Evolutionary conservation across 1,140 invertebrate genomes (phyloP), one percentile per base, ranked within the genome.

Genomic region (Drosophila neocordata): DNA sequence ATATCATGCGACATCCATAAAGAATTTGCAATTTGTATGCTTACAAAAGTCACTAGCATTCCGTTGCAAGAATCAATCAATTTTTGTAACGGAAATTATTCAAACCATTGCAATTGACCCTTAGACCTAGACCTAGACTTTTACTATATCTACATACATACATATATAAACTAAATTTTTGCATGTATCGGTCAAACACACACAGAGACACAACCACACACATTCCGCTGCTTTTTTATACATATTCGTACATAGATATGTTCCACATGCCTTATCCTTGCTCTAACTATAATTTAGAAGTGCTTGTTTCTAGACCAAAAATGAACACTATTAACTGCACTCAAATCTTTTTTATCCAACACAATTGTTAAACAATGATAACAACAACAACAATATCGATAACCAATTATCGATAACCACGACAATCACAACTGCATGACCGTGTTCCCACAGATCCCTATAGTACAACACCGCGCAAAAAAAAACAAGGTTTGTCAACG

Each of bases 381-480:
- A 31, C 0, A 31, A 31, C 6, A 31, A 31, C 6, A 31, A 31
- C 6, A 73, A 77, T 62, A 65, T 48, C 63, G 53, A 63, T 64
- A 55, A 75, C 76, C 63, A 65, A 74, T 66, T 38, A 69, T 22
- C 70, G 75, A 64, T 66, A 85, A 85, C 64, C 55, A 77, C 71
- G 66, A 77, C 41, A 48, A 48, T 48, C 41, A 48, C 66, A 65
- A 75, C 71, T 75, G 63, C 59, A 67, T 74, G 66, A 59, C 52
- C 71, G 41, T 48, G 41, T 60, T 80, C 69, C 72, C 74, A 83
- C 88, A 90, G 88, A 90, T 88, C 89, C 89, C 73, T 90, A 90
- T 87, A 90, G 89, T 89, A 90, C 89, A 73, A 89, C 84, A 90
- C 89, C 89, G 57, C 78, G 89, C 73, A 90, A 90, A 65, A 90